Percentiles rank a stretch among this genome's conserved stretches.
These are phyloP conservation scores for Rhopalosiphum maidis DNA, from an alignment of 1,140 invertebrate species.

Conservation along the genomic window DNA sequence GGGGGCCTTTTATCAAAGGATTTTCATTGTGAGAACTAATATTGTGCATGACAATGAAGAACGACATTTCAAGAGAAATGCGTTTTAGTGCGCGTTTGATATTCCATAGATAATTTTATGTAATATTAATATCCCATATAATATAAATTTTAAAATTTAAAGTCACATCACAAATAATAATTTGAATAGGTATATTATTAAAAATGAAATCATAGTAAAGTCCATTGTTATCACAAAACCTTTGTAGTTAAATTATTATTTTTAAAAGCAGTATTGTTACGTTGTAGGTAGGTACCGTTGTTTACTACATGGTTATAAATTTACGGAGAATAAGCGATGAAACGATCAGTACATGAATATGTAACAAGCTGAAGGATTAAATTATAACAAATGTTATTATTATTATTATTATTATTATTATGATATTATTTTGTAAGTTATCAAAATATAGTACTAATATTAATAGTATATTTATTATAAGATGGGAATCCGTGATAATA, in stretches of 20 bases:
- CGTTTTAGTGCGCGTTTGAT: background rate
- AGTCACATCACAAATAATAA: background rate
- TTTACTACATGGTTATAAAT: too few species aligned
- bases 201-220: background rate
- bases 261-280: background rate
- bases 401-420: too few species aligned
- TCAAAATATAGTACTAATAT: too few species aligned
- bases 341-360: too few species aligned
- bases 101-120: background rate
- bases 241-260: conserved; percentile 11
- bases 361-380: too few species aligned
- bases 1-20: conserved; percentile 41
- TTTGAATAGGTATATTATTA: background rate
- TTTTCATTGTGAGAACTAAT: conserved; percentile 9
- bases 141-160: background rate
- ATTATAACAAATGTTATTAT: too few species aligned
- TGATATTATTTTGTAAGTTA: too few species aligned
- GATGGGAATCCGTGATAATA: too few species aligned
- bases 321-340: too few species aligned
- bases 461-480: too few species aligned
- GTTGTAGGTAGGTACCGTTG: too few species aligned
- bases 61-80: background rate
- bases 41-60: conserved; percentile 28
- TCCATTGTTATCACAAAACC: background rate
- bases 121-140: background rate